These are phyloP conservation scores for Drosophila biarmipes DNA, from an alignment of 1,140 invertebrate species.

Conservation along the genomic window DNA sequence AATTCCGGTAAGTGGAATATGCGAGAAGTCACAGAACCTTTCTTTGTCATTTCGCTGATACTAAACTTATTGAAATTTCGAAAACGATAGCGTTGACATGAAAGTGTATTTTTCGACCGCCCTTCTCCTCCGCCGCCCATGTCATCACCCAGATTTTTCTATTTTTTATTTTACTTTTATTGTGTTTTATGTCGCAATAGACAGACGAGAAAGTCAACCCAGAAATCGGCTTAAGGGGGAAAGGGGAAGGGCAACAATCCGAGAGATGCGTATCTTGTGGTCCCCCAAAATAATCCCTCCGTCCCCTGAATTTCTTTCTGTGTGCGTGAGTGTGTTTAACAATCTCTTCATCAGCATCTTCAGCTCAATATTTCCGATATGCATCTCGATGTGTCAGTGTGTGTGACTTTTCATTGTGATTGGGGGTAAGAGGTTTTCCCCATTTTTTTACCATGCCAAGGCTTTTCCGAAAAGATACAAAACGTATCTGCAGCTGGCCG, in stretches of 20 bases:
- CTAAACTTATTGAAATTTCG: conserved; percentile 68
- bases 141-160: conserved; percentile 25
- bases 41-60: neutral
- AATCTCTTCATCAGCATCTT: conserved; percentile 21
- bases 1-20: conserved; percentile 22
- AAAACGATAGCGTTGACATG: conserved; percentile 65
- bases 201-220: conserved; percentile 35
- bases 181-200: conserved; percentile 65
- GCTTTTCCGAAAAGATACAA: conserved; percentile 34
- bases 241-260: conserved; percentile 66
- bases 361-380: conserved; percentile 53
- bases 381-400: conserved; percentile 40
- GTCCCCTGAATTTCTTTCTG: neutral
- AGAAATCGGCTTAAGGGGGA: conserved; percentile 63
- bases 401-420: conserved; percentile 69
- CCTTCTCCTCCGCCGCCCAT: neutral
- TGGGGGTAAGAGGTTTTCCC: conserved; percentile 36
- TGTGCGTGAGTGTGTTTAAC: conserved; percentile 2
- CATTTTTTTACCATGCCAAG: neutral
- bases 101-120: conserved; percentile 17
- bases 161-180: conserved; percentile 56
- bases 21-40: conserved; percentile 12
- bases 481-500: conserved; percentile 55
- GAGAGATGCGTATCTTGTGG: conserved; percentile 67
- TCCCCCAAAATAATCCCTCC: conserved; percentile 12